Conservation (phyloP, 2,797 vertebrate species). For the Limosa lapponica region DNA sequence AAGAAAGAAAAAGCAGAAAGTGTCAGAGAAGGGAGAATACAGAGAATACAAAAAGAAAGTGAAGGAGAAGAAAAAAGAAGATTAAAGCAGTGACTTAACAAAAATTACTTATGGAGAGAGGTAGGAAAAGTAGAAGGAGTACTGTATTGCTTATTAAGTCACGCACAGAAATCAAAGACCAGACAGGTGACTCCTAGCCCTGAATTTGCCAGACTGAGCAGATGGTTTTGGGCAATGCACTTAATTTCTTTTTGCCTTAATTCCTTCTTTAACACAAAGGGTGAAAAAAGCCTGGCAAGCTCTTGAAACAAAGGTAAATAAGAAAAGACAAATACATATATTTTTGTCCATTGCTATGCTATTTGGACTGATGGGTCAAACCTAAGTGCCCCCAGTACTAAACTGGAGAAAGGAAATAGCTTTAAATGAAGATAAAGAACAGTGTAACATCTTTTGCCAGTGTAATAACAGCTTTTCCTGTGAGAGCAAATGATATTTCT, state of each 20-base stretch:
- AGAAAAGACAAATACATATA: not conserved
- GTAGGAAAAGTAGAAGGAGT: not conserved
- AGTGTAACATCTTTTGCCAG: not conserved
- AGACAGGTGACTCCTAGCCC: not conserved
- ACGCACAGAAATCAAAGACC: not conserved
- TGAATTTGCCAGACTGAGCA: not conserved
- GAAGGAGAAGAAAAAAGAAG: not conserved
- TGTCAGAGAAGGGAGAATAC: not conserved
- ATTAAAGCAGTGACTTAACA: not conserved
- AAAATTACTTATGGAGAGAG: not conserved
- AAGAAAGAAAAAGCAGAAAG: not conserved
- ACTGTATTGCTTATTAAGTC: not conserved
- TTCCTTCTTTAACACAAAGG: not conserved
- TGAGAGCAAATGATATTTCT: not conserved
- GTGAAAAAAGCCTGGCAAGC: not conserved
- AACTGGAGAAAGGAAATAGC: not conserved
- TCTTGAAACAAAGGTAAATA: not conserved
- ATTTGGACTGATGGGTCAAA: not conserved
- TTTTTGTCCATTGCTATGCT: not conserved
- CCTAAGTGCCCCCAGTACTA: not conserved
- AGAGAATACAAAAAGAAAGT: not conserved
- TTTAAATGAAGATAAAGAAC: not conserved
- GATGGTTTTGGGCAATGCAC: not conserved
- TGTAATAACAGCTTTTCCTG: not conserved
- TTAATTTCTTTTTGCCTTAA: not conserved